These are phyloP conservation scores for Tor tambroides DNA, from an alignment of 2,113 vertebrate genomes.

Conservation along the genomic window DNA sequence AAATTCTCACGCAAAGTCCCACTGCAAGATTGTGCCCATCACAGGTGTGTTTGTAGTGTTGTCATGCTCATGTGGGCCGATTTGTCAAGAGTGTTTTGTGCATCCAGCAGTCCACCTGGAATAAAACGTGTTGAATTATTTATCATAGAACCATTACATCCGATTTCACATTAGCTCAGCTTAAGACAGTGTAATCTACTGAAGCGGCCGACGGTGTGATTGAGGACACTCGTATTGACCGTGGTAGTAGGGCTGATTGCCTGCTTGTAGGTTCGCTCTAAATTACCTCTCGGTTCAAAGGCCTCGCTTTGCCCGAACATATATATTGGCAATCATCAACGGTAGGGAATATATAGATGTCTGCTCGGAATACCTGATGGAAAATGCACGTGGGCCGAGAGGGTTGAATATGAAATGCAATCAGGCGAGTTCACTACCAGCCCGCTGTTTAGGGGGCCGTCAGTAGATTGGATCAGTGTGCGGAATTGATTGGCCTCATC, in stretches of 20 bases:
- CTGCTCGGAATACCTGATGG: slow-evolving; percentile 35
- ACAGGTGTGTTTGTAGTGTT: slow-evolving; percentile 18
- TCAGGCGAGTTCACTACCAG: slow-evolving; percentile 58
- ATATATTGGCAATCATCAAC: slow-evolving; percentile 45
- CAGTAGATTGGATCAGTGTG: slow-evolving; percentile 57
- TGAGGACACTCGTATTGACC: slow-evolving; percentile 28
- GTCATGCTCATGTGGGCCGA: background rate
- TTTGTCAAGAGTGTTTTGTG: slow-evolving; percentile 36
- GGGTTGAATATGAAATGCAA: slow-evolving; percentile 65
- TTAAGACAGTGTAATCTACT: slow-evolving; percentile 16
- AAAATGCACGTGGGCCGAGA: slow-evolving; percentile 28
- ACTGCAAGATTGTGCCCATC: slow-evolving; percentile 19
- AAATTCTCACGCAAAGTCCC: slow-evolving; percentile 1
- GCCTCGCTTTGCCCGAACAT: slow-evolving; percentile 8
- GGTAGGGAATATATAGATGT: slow-evolving; percentile 36
- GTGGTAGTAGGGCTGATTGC: slow-evolving; percentile 3
- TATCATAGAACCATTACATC: background rate
- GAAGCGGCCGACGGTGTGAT: slow-evolving; percentile 6
- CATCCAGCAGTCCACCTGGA: background rate
- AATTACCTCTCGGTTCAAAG: slow-evolving; percentile 38
- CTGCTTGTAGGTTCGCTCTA: slow-evolving; percentile 26
- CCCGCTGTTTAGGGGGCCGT: slow-evolving; percentile 51
- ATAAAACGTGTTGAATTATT: slow-evolving; percentile 28
- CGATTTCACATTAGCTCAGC: slow-evolving; percentile 1
- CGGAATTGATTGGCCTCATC: slow-evolving; percentile 55